A percentile compares a stretch with the other conserved stretches of the same genome.
phyloP scores from a whole-genome alignment of 2,888 invertebrate species.

The Flexamia atlantica region DNA sequence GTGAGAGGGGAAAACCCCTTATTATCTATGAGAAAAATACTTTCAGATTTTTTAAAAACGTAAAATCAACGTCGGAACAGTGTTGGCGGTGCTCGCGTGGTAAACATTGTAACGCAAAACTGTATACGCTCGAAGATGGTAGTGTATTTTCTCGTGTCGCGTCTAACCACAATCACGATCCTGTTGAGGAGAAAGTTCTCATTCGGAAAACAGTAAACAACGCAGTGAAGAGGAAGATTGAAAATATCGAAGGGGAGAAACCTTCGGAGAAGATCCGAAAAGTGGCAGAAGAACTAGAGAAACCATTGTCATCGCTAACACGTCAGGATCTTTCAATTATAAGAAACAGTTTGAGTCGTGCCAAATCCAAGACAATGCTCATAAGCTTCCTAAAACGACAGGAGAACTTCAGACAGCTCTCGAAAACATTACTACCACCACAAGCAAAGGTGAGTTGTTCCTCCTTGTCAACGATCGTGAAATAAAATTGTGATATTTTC shows the following conservation, averaged over 20 bases:
- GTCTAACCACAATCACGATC: constrained; percentile 40
- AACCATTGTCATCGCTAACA: constrained; percentile 38
- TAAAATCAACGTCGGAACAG: constrained; percentile 41
- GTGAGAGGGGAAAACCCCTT: constrained; percentile 37
- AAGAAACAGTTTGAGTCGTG: constrained; percentile 14
- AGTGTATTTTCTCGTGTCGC: constrained; percentile 41
- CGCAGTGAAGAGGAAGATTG: constrained; percentile 42
- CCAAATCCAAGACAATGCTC: constrained; percentile 35
- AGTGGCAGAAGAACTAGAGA: constrained; percentile 39
- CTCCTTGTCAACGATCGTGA: constrained; percentile 14
- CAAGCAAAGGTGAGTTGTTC: constrained; percentile 32
- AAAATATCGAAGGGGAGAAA: constrained; percentile 39
- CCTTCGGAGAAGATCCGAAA: constrained; percentile 41
- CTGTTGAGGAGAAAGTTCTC: constrained; percentile 18
- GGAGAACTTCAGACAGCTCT: constrained; percentile 38
- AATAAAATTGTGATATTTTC: constrained; percentile 8
- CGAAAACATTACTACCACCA: constrained; percentile 40
- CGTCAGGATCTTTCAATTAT: constrained; percentile 37
- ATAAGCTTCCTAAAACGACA: constrained; percentile 41
- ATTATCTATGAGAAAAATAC: constrained; percentile 40
- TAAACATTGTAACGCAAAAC: constrained; percentile 32
- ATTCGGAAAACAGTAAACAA: constrained; percentile 34
- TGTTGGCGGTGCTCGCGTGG: constrained; percentile 40
- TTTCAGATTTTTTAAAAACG: background rate
- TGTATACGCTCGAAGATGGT: constrained; percentile 42